These are phyloP conservation scores for Panulirus ornatus DNA, from an alignment of 1,140 invertebrate genomes.

Conservation along the genomic window DNA sequence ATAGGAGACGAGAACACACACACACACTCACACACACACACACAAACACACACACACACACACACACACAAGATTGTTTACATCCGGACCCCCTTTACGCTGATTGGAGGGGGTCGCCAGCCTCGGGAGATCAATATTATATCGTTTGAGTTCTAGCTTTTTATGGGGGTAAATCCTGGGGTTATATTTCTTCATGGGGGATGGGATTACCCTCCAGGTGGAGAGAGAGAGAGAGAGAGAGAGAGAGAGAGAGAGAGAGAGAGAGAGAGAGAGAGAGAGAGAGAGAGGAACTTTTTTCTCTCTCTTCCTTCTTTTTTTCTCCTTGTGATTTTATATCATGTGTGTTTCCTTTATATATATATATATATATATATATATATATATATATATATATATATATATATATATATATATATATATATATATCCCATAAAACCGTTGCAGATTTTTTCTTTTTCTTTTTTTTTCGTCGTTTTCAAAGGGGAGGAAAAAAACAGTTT, in stretches of 20 bases:
- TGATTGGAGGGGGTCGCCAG: no score
- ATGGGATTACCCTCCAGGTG: not conserved
- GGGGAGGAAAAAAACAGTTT: no score
- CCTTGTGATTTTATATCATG: not conserved
- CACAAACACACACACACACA: no score
- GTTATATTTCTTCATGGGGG: not conserved
- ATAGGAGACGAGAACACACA: no score
- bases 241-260: constrained; percentile 8
- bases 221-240: constrained; percentile 18
- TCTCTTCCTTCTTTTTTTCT: not conserved
- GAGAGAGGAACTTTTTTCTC: not conserved
- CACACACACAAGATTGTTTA: no score
- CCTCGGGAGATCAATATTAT: no score
- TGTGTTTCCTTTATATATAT: not conserved
- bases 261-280: not conserved
- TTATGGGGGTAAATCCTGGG: not conserved
- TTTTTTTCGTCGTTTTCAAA: no score
- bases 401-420: no score
- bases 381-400: not conserved
- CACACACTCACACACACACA: no score
- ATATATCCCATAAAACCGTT: not conserved
- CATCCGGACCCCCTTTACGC: not conserved
- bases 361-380: not conserved
- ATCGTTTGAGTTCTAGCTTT: not conserved
- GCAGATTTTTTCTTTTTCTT: not conserved